Percentiles rank a stretch among this genome's conserved stretches.
These are phyloP conservation scores for Agapornis roseicollis DNA, from an alignment of 2,113 vertebrate genomes.

Conservation along the genomic window DNA sequence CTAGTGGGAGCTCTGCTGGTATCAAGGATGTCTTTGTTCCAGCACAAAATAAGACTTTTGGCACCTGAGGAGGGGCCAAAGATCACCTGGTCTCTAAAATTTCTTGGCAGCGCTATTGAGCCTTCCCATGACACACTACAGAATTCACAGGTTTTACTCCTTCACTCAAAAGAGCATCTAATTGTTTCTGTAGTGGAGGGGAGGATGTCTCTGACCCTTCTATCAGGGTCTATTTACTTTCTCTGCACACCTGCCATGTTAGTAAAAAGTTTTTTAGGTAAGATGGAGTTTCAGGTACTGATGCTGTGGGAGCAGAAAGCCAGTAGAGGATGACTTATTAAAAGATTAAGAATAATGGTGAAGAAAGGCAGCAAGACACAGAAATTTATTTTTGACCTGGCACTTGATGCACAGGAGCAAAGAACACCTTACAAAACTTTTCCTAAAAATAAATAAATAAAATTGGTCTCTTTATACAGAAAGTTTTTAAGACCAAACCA, in stretches of 20 bases:
- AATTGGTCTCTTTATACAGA: background rate
- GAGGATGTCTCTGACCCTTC: background rate
- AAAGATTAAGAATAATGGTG: background rate
- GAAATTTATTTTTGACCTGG: background rate
- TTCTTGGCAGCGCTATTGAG: background rate
- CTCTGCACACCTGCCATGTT: background rate
- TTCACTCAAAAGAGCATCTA: background rate
- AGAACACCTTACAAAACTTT: background rate
- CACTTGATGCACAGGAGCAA: background rate
- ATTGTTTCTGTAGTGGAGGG: rapidly evolving
- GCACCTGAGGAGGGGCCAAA: background rate
- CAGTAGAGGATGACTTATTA: background rate
- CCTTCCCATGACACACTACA: background rate
- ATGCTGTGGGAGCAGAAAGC: background rate
- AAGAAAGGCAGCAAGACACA: background rate
- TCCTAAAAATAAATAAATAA: background rate
- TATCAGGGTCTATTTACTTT: background rate
- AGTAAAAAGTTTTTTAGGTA: background rate
- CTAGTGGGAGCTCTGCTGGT: background rate
- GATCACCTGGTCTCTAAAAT: background rate
- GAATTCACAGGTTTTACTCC: background rate
- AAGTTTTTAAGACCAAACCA: background rate
- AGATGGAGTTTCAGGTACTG: background rate
- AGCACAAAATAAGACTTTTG: background rate
- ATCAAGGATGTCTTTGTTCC: background rate